These are phyloP conservation scores for Urocynchramus pylzowi DNA, from an alignment of 2,113 vertebrate species.

Conservation along the genomic window DNA sequence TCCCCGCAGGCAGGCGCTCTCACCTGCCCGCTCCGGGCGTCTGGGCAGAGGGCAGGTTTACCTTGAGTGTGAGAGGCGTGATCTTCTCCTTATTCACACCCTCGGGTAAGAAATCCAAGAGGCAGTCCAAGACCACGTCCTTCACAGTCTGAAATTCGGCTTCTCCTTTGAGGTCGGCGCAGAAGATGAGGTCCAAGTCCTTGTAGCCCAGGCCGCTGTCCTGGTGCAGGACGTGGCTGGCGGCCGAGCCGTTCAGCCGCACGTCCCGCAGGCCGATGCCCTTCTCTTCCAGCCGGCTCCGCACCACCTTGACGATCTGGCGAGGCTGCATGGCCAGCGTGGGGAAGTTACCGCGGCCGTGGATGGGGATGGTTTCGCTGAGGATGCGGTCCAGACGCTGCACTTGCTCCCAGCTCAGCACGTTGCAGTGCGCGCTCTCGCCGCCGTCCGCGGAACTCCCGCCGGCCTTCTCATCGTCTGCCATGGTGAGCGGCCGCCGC, in stretches of 20 bases:
- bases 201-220: conserved; percentile 96
- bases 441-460: conserved; percentile 59
- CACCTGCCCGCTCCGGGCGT: not conserved
- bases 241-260: conserved; percentile 93
- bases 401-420: conserved; percentile 97
- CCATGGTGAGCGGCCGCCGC: conserved; percentile 76
- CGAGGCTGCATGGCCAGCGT: conserved; percentile 94
- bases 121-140: conserved; percentile 95
- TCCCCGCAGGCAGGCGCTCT: not conserved
- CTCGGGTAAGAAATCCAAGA: conserved; percentile 96
- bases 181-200: conserved; percentile 98
- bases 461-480: conserved; percentile 80
- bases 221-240: conserved; percentile 93
- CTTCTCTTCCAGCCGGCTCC: conserved; percentile 89
- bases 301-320: conserved; percentile 92
- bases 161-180: conserved; percentile 91
- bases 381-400: conserved; percentile 92
- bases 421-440: conserved; percentile 82
- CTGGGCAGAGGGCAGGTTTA: conserved; percentile 51
- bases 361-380: conserved; percentile 95
- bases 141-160: conserved; percentile 95
- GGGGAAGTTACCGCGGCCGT: conserved; percentile 98
- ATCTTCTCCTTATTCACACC: conserved; percentile 98
- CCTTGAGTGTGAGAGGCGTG: conserved; percentile 92
- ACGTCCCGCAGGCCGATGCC: conserved; percentile 89